Evolutionary conservation across 2,888 invertebrate species (phyloP), one percentile per base, ranked within the genome.

Genomic region (Agonum fuliginosum): DNA sequence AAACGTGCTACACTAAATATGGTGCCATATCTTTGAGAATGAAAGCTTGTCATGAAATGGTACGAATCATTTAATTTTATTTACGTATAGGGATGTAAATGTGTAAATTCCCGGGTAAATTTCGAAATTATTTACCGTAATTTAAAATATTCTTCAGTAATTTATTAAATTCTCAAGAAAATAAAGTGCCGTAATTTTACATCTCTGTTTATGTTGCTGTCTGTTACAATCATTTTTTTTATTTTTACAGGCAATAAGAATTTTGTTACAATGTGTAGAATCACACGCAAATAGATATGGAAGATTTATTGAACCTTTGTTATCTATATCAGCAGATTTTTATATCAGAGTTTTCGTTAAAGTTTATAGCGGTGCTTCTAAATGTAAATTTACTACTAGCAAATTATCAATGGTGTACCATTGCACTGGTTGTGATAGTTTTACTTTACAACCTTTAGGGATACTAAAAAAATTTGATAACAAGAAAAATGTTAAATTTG

Each of bases 1-100:
- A 99, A 87, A 95, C 98, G 0, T 98, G 98, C 85, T 91, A 93
- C 93, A 91, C 92, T 5, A 98, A 98, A 88, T 99, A 99, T 85
- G 98, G 98, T 0, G 92, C 97, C 0, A 88, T 97, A 76, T 95
- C 98, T 0, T 86, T 98, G 51, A 93, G 93, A 83, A 92, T 93
- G 10, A 95, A 94, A 84, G 91, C 93, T 72, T 98, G 97, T 83
- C 99, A 99, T 88, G 99, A 99, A 91, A 94, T 98, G 93, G 96
- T 95, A 84, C 86, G 3, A 41, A 67, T 1, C 0, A 1, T 37
- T 4, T 8, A 37, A n/a, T 24, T 24, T n/a, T 19, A 48, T 24
- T 54, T 24, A n/a, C 2, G 1, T 20, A 51, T 51, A 24, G n/a
- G 12, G 0, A 12, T 54, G n/a, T n/a, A n/a, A n/a, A 34, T 30